Evolutionary conservation across 2,113 vertebrate species (phyloP).

Genomic region (Ovis aries): ARS-UI_Ramb_v3.0 NC_056071.1:52816501-52817000

Average conservation of each 20-base stretch:
- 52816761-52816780: neutral
- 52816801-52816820: neutral
- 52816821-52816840: neutral
- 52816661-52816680: neutral
- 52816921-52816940: neutral
- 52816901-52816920: neutral
- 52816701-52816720: neutral
- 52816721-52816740: neutral
- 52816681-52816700: neutral
- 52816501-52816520: neutral
- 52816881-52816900: neutral
- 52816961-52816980: neutral
- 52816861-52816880: neutral
- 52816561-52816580: neutral
- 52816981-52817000: neutral
- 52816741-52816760: neutral
- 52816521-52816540: neutral
- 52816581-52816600: neutral
- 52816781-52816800: neutral
- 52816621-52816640: neutral
- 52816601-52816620: neutral
- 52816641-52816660: neutral
- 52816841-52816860: neutral
- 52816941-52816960: neutral
- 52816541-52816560: neutral